Conservation (phyloP, 2,797 vertebrate species). For the Diglossa cyanea region DNA sequence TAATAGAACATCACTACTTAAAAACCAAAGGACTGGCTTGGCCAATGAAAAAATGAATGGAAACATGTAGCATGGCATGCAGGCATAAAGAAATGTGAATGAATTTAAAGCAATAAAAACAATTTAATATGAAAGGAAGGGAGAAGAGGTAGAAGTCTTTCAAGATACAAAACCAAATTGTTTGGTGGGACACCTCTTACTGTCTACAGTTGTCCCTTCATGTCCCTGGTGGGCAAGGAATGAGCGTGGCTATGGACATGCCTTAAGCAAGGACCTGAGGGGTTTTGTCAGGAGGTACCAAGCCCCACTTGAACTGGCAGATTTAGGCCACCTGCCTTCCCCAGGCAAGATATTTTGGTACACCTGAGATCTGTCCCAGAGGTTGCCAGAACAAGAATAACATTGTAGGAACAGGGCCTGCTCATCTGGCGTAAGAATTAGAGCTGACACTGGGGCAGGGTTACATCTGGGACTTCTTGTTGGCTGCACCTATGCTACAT, state of each 20-base stretch:
- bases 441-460: neutral
- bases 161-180: neutral
- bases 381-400: neutral
- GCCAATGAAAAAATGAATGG: neutral
- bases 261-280: neutral
- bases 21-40: neutral
- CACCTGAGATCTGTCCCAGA: constrained; percentile 1
- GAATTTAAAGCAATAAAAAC: neutral
- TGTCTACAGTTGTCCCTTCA: neutral
- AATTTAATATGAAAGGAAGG: neutral
- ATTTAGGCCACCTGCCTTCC: neutral
- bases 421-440: neutral
- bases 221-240: neutral
- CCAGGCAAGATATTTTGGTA: neutral
- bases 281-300: neutral
- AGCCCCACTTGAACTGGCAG: neutral
- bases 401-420: neutral
- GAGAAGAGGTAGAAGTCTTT: neutral
- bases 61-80: neutral
- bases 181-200: neutral
- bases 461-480: neutral
- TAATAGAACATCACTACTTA: neutral
- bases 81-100: neutral
- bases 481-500: neutral
- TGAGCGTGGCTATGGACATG: rapidly evolving